Evolutionary conservation across 2,113 vertebrate species (phyloP).

Genomic region (Apus apus): DNA sequence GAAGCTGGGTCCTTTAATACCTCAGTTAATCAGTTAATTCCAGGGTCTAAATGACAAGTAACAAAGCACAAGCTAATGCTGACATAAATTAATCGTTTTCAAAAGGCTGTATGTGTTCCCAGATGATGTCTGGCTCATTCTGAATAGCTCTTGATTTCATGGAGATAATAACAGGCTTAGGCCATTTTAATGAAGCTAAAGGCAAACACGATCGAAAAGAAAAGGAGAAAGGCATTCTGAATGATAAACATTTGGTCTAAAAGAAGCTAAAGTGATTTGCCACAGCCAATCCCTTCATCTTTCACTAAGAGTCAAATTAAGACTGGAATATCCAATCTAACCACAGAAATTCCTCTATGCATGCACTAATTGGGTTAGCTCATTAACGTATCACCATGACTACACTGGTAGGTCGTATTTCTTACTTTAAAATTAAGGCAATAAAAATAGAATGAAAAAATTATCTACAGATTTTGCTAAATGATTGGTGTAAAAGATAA

Average conservation of each 20-base stretch:
- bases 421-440: neutral
- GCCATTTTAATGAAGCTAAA: neutral
- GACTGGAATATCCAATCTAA: neutral
- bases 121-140: neutral
- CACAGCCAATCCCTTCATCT: constrained; percentile 17
- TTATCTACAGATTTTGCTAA: neutral
- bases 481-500: neutral
- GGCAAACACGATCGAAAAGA: neutral
- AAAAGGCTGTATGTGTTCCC: neutral
- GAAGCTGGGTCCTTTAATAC: neutral
- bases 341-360: neutral
- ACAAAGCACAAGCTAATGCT: neutral
- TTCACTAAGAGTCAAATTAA: neutral
- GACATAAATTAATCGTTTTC: neutral
- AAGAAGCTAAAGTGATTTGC: neutral
- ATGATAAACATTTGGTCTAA: neutral
- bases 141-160: constrained; percentile 54
- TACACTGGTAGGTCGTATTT: neutral
- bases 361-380: neutral
- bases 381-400: neutral
- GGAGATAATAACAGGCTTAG: constrained; percentile 19
- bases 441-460: neutral
- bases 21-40: neutral
- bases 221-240: neutral
- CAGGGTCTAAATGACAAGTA: neutral